These are phyloP conservation scores for Temnothorax curvispinosus DNA, from an alignment of 1,140 invertebrate genomes.

Conservation along the genomic window DNA sequence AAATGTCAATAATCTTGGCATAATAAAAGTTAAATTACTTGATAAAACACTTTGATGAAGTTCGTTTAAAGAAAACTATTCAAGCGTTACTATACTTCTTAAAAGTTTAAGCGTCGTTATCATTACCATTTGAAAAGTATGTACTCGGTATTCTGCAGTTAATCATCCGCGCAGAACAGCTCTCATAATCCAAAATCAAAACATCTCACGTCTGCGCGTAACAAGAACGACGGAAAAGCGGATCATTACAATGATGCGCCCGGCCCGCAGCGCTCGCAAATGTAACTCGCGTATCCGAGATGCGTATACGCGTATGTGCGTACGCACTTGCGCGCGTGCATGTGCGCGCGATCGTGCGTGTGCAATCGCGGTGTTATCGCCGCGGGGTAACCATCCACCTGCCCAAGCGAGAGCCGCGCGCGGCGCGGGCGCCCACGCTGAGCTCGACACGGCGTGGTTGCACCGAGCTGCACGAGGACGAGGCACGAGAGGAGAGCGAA, in stretches of 20 bases:
- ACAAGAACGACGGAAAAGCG: constrained; percentile 66
- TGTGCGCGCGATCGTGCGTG: constrained; percentile 56
- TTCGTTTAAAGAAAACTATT: neutral
- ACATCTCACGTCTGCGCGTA: constrained; percentile 48
- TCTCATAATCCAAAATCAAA: constrained; percentile 54
- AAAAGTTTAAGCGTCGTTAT: neutral
- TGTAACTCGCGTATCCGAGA: constrained; percentile 28
- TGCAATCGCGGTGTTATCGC: constrained; percentile 74
- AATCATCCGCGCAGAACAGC: constrained; percentile 19
- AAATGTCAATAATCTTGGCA: neutral
- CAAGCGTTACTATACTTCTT: neutral
- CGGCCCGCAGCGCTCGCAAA: constrained; percentile 9
- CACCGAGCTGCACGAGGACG: constrained; percentile 13
- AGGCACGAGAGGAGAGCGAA: neutral
- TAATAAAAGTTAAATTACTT: neutral
- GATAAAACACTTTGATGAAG: neutral
- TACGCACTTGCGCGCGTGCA: constrained; percentile 7
- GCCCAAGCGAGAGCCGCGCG: constrained; percentile 71
- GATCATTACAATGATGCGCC: constrained; percentile 69
- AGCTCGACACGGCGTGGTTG: constrained; percentile 27
- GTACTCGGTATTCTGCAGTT: neutral
- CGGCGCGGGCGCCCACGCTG: constrained; percentile 73
- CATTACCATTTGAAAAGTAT: neutral
- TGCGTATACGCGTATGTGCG: constrained; percentile 2
- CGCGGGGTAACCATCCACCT: constrained; percentile 78